These are phyloP conservation scores for Lepidostoma basale DNA, from an alignment of 1,140 invertebrate genomes.

Conservation along the genomic window DNA sequence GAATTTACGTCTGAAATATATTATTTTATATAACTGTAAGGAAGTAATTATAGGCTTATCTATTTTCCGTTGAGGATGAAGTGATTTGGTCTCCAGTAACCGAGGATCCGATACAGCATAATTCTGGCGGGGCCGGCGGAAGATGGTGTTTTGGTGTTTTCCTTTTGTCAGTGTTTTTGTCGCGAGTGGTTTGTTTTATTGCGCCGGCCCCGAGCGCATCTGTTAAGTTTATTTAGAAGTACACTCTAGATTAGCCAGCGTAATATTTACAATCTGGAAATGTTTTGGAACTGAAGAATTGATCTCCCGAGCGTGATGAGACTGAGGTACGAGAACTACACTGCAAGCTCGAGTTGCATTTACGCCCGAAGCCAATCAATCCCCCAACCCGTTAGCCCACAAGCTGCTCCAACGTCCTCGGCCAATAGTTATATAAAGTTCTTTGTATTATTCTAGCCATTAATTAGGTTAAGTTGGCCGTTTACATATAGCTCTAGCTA, in stretches of 20 bases:
- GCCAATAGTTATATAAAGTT: conserved; percentile 18
- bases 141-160: conserved; percentile 23
- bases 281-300: conserved; percentile 40
- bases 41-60: conserved; percentile 42
- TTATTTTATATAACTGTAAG: conserved; percentile 42
- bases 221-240: conserved; percentile 18
- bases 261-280: conserved; percentile 8
- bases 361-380: neutral
- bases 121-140: neutral
- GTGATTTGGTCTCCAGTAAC: too few relatives aligned
- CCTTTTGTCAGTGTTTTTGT: conserved; percentile 17
- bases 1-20: conserved; percentile 44
- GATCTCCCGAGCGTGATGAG: conserved; percentile 37
- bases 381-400: neutral
- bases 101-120: too few relatives aligned
- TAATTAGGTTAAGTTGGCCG: conserved; percentile 34
- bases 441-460: conserved; percentile 32
- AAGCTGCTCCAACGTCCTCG: too few relatives aligned
- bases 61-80: conserved; percentile 30
- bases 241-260: neutral
- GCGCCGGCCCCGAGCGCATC: neutral
- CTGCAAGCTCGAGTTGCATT: neutral
- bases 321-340: too few relatives aligned
- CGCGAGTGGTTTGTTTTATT: conserved; percentile 3
- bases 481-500: conserved; percentile 39